Evolutionary conservation across 2,797 vertebrate genomes (phyloP).

Genomic region (Enteromius unitaeniatus): DNA sequence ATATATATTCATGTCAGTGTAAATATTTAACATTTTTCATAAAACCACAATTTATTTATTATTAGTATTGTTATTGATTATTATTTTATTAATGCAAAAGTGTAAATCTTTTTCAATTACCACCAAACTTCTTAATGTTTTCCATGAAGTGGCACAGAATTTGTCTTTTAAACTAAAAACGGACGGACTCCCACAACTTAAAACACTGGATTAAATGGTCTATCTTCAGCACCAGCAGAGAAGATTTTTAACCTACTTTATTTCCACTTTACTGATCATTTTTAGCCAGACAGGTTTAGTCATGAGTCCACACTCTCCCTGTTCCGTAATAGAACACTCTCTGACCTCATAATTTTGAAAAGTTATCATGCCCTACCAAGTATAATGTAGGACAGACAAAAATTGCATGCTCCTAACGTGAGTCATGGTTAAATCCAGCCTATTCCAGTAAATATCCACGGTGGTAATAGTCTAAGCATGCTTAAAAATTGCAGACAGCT

Average conservation of each 20-base stretch:
- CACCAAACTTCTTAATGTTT: not conserved
- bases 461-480: not conserved
- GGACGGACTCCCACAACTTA: not conserved
- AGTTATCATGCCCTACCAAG: constrained; percentile 5
- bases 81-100: not conserved
- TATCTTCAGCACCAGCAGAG: not conserved
- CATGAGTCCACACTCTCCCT: not conserved
- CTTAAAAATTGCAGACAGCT: not conserved
- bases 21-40: too few relatives aligned
- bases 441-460: not conserved
- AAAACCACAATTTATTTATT: too few relatives aligned
- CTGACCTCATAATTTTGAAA: constrained; percentile 25
- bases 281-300: constrained; percentile 19
- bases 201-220: not conserved
- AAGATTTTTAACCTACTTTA: not conserved
- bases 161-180: not conserved
- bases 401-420: not conserved
- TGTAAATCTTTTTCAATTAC: not conserved
- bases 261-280: not conserved
- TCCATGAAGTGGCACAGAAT: not conserved
- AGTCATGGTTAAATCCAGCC: constrained; percentile 12
- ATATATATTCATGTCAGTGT: too few relatives aligned
- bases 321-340: constrained; percentile 8
- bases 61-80: too few relatives aligned
- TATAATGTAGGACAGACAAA: constrained; percentile 34